These are phyloP conservation scores for Cardinalis cardinalis DNA, from an alignment of 2,113 vertebrate genomes.

Conservation along the genomic window DNA sequence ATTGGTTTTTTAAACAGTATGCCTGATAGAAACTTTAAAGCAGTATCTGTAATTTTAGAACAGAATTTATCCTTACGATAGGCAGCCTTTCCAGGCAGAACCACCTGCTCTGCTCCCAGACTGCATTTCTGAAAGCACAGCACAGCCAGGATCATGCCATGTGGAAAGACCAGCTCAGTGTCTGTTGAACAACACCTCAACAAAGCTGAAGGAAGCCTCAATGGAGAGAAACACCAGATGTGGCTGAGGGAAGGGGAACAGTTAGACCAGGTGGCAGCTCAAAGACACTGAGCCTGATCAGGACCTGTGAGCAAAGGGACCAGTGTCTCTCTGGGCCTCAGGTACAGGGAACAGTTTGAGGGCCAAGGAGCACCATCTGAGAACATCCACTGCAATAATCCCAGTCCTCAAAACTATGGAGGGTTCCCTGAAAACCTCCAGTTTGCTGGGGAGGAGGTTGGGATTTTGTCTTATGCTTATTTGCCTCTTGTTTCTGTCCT, in stretches of 20 bases:
- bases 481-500: background rate
- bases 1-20: background rate
- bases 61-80: background rate
- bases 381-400: background rate
- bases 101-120: background rate
- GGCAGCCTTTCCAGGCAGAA: background rate
- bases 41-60: background rate
- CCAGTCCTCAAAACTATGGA: background rate
- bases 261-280: background rate
- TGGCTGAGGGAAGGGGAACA: background rate
- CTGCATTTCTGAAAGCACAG: background rate
- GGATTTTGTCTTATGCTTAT: background rate
- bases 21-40: background rate
- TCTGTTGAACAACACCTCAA: background rate
- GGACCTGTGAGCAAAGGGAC: background rate
- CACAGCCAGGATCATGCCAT: background rate
- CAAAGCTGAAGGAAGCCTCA: background rate
- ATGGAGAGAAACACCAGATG: background rate
- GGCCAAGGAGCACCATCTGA: background rate
- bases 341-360: background rate
- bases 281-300: background rate
- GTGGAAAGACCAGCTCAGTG: background rate
- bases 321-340: accelerated
- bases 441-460: background rate
- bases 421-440: background rate